Evolutionary conservation across 1,140 invertebrate species (phyloP), one percentile per base, ranked within the genome.

Genomic region (Eumaeus atala): DNA sequence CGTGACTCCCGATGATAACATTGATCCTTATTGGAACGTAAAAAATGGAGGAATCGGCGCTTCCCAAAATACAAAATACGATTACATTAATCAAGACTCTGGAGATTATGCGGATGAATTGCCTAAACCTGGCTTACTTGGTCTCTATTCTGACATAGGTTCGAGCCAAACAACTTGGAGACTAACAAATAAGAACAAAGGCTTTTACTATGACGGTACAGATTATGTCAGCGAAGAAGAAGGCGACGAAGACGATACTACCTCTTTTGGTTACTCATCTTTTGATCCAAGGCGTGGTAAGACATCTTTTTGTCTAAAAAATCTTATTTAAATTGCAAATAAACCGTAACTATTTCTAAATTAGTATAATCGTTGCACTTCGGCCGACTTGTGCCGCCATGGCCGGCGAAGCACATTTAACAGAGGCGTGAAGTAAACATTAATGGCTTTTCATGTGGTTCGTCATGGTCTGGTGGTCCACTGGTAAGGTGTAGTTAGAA

Each of bases 1-100:
- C 38, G 67, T 73, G 9, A 70, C 67, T 33, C 59, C 70, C 11
- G 72, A 71, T 17, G 68, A 77, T 18, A 69, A 82, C 33, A 56
- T 61, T 5, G 83, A 87, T 53, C 83, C 83, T 11, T 84, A 84
- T 55, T 76, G 67, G 70, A 86, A 87, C 58, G 68, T 86, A 14
- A 55, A 64, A 48, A 56, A 49, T 49, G 59, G 53, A 16, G 36
- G 65, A 53, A 58, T 58, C 14, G 37, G 61, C n/a, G 59, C 57
- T 42, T 58, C 47, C 9, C 11, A 56, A 38, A 55, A 67, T 33
- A 56, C 62, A 38, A 59, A 55, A 63, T 67, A 74, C 34, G 57
- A 77, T 34, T 65, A 74, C 21, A 49, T 44, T n/a, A 54, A 56
- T 40, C 59, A 67, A 21, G 69, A 72, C 42, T 70, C 65, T 52